Base-by-base conservation (phyloP, 2,113 vertebrate species). In the Nestor notabilis region DNA sequence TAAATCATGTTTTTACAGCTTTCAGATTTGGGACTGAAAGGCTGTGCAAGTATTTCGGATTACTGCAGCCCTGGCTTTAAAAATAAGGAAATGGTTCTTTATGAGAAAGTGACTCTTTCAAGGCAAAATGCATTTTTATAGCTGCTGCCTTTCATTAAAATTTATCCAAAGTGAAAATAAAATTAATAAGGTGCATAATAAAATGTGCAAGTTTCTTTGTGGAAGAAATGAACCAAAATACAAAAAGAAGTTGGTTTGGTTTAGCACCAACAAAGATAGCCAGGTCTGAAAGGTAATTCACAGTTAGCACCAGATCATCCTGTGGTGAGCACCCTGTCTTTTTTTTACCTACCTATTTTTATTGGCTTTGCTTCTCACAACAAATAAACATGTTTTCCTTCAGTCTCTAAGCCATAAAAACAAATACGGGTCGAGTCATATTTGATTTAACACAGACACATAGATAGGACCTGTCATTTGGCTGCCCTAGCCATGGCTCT, bases 1-100 rank as follows among this genome's bases (percentile, higher is more conserved):
- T 89, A 91, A 95, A 96, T 79, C 35, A 69, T 76, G 85, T 53
- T 95, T 95, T 96, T 96, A 97, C 78, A 89, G 81, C 80, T 92
- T 95, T 95, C 66, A 84, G 70, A 19, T 50, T 46, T 80, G n/a
- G 33, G 65, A 76, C 78, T 90, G 56, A 79, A 92, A 85, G 44
- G 23, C 70, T 75, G 37, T 91, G 78, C 28, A 89, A 97, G 77
- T 49, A 87, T 90, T 84, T 63, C 21, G 28, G 58, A 82, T 92
- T 69, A 72, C 60, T 52, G 29, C 65, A 85, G 44, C 35, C 47
- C 33, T 85, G 61, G 49, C 81, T 95, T 95, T 85, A 83, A 80
- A 93, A 91, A 66, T 31, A 89, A 71, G 49, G 83, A 91, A 79
- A 68, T 29, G 11, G 5, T 76, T 79, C 90, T 87, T 87, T 41